Evolutionary conservation across 2,888 invertebrate genomes (phyloP).

Genomic region (Archips crataeganus): DNA sequence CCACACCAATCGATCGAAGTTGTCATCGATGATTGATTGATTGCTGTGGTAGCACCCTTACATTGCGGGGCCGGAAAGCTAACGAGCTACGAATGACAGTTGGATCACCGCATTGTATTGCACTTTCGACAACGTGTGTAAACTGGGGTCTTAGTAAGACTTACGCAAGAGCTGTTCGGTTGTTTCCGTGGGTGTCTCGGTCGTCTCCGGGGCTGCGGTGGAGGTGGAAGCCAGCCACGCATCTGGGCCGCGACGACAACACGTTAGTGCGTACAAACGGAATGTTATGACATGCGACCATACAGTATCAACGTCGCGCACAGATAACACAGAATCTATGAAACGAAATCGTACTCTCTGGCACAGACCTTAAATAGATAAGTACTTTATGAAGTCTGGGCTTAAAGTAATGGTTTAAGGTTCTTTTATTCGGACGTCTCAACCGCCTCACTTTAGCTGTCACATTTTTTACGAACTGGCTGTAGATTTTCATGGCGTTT

Average conservation of each 20-base stretch:
- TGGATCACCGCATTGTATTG: not conserved
- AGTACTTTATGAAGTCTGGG: too few species aligned
- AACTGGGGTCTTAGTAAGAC: constrained; percentile 13
- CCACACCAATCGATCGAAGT: too few species aligned
- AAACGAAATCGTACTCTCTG: not conserved
- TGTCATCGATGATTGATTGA: too few species aligned
- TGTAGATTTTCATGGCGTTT: too few species aligned
- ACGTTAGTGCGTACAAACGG: constrained; percentile 66
- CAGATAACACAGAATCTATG: constrained; percentile 6
- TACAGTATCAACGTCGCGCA: constrained; percentile 28
- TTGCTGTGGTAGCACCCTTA: not conserved
- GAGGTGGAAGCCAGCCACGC: constrained; percentile 61
- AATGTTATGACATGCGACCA: constrained; percentile 41
- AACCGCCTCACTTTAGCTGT: too few species aligned
- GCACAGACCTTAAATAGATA: not conserved
- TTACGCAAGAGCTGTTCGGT: constrained; percentile 27
- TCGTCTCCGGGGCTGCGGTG: constrained; percentile 55
- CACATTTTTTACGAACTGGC: too few species aligned
- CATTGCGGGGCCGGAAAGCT: not conserved
- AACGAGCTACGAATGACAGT: not conserved
- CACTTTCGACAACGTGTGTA: not conserved
- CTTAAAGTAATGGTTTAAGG: too few species aligned
- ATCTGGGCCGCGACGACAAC: constrained; percentile 52
- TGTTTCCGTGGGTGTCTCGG: constrained; percentile 55
- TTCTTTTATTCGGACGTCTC: too few species aligned